Base-by-base conservation (phyloP, 2,888 invertebrate species). In the Lottia scabra region DNA sequence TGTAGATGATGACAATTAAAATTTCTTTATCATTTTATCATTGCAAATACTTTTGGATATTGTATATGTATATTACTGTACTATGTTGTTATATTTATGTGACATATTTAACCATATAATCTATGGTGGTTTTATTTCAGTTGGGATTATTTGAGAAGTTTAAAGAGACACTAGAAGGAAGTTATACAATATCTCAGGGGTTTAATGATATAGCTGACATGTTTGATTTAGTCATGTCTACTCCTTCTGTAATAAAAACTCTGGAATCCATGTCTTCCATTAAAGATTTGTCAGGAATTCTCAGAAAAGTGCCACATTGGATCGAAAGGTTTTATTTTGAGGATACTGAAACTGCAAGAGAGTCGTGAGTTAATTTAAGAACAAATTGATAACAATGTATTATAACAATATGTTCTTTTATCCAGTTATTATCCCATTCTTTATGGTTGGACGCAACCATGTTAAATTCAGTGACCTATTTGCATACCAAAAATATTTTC, bases 161-260 rank as follows among this genome's bases (percentile, higher is more conserved):
- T 62, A 77, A 75, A 62, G 73, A 71, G 6, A 73, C 56, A 3
- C 67, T 76, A 16, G 65, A 62, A 38, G 43, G 16, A n/a, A 38
- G 45, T 13, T 72, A 72, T 65, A 38, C 56, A 6, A 15, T 63
- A 23, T 56, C 62, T 16, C 26, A 73, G 1, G 72, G 69, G 0
- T 68, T 79, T 19, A 48, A 74, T 15, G 83, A 83, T 56, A 65
- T 85, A 12, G 84, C 82, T 8, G 72, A 80, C 19, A 77, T 86
- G 75, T 30, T 82, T n/a, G 84, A 84, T 16, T 63, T 83, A 45
- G 67, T 80, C 30, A 67, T 80, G 43, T 76, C 76, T 12, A 76
- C 79, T 1, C 77, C 81, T 0, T 67, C 74, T 16, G 13, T 80
- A 8, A 27, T 73, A n/a, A 62, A 66, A 27, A 19, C 79, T 10